A percentile compares a stretch with the other conserved stretches of the same genome.
Evolutionary conservation across 2,113 vertebrate genomes (phyloP).

Genomic region (Coptodon bakossiorum): DNA sequence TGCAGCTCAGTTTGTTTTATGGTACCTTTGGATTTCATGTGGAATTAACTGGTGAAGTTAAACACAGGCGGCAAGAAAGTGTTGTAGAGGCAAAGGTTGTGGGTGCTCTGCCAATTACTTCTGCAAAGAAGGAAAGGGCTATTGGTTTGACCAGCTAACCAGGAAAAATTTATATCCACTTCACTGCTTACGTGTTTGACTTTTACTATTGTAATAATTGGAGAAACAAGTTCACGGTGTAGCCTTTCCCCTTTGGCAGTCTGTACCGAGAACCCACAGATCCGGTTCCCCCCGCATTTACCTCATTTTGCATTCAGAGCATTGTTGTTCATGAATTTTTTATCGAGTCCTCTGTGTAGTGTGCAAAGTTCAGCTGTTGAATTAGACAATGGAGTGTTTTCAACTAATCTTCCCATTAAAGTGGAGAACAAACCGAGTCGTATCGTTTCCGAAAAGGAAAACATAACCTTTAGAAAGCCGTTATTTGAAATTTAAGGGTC

Average conservation of each 20-base stretch:
- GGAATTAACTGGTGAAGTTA: conserved; percentile 3
- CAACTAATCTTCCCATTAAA: conserved; percentile 33
- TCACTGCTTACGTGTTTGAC: conserved; percentile 6
- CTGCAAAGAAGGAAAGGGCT: neutral
- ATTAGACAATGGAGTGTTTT: conserved; percentile 33
- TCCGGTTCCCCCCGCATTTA: neutral
- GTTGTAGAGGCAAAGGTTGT: conserved; percentile 10
- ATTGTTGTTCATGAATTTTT: conserved; percentile 47
- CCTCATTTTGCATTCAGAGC: conserved; percentile 36
- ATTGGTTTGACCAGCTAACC: neutral
- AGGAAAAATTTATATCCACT: neutral
- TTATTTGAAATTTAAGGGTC: neutral
- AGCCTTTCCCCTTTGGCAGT: conserved; percentile 8
- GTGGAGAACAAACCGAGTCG: neutral
- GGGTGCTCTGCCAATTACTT: neutral
- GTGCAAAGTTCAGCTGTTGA: conserved; percentile 42
- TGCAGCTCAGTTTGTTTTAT: conserved; percentile 20
- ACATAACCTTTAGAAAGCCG: conserved; percentile 5
- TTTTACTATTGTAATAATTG: conserved; percentile 32
- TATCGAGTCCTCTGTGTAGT: conserved; percentile 20
- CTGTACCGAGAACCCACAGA: neutral
- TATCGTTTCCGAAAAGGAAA: neutral
- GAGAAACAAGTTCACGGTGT: conserved; percentile 17
- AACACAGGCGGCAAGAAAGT: conserved; percentile 4
- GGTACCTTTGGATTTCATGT: neutral